These are phyloP conservation scores for Bucco capensis DNA, from an alignment of 2,113 vertebrate species.

Conservation along the genomic window DNA sequence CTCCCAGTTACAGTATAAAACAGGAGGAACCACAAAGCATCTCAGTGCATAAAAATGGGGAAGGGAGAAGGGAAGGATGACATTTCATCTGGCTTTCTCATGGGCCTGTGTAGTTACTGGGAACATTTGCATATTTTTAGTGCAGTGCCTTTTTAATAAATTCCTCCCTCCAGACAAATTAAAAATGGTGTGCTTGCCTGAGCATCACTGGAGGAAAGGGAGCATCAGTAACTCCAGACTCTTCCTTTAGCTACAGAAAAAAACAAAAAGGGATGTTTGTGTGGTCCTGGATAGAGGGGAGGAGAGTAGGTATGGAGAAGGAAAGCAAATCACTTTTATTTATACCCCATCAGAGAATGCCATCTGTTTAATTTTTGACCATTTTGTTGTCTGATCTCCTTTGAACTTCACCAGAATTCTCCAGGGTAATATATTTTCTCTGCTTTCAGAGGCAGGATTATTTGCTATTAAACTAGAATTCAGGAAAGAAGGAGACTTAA, in stretches of 20 bases:
- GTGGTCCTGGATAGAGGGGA: neutral
- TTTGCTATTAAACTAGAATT: constrained; percentile 50
- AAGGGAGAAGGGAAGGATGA: constrained; percentile 29
- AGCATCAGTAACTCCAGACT: neutral
- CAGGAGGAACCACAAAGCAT: constrained; percentile 56
- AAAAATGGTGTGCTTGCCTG: neutral
- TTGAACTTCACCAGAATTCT: constrained; percentile 43
- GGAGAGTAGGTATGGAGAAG: neutral
- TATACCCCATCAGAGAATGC: neutral
- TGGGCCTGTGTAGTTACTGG: constrained; percentile 46
- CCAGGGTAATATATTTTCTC: constrained; percentile 30
- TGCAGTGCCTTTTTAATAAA: constrained; percentile 62
- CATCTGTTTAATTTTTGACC: constrained; percentile 44
- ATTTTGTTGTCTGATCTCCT: constrained; percentile 44
- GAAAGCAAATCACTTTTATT: neutral
- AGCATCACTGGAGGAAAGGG: neutral
- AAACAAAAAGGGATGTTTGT: neutral
- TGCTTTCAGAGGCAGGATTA: constrained; percentile 35
- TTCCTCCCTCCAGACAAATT: constrained; percentile 60
- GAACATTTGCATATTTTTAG: constrained; percentile 69
- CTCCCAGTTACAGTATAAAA: constrained; percentile 32
- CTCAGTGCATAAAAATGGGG: constrained; percentile 32
- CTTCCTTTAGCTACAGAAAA: neutral
- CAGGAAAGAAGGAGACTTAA: constrained; percentile 23
- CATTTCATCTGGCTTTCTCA: constrained; percentile 56